Evolutionary conservation across 2,888 invertebrate genomes (phyloP), one percentile per base, ranked within the genome.

Genomic region (Brenthis daphne): DNA sequence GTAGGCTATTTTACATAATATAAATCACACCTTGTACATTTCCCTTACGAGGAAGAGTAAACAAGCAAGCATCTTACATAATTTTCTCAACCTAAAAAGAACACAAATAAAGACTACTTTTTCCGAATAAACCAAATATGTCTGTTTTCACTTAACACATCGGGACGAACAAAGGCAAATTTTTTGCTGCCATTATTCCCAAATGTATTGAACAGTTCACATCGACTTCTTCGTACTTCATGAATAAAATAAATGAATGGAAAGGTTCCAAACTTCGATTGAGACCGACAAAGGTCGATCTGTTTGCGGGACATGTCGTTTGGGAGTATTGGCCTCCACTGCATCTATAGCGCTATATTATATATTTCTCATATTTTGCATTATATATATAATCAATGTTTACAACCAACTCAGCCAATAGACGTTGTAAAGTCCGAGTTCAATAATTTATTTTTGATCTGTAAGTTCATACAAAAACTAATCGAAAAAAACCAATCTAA

Each of bases 201-300:
- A 61, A 57, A 69, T 57, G 61, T 57, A 51, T 69, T 66, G 71
- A 71, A 54, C 57, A 64, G 50, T 64, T 69, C 68, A 60, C 68
- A 48, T 65, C 69, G 58, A 70, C 57, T 70, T 72, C 72, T 53
- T 58, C 64, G 64, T 69, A 71, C 60, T 71, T 71, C 73, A 73
- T 74, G 74, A 74, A 74, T 74, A 74, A 73, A 73, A 74, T 74
- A 73, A 74, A 72, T 74, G 73, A 74, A 74, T 74, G 71, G 73
- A 69, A 71, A 72, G 56, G 68, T 68, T 70, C 72, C 72, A 72
- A 69, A 71, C 50, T 47, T 43, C 50, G 64, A 58, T 60, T 69
- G 64, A 69, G 51, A 69, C 66, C 69, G 69, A 66, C 67, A 67
- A 71, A 66, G 66, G 69, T 57, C 69, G 71, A 69, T 71, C 71